Base-by-base conservation (phyloP, 2,888 invertebrate species). In the Chrysolina haemoptera region DNA sequence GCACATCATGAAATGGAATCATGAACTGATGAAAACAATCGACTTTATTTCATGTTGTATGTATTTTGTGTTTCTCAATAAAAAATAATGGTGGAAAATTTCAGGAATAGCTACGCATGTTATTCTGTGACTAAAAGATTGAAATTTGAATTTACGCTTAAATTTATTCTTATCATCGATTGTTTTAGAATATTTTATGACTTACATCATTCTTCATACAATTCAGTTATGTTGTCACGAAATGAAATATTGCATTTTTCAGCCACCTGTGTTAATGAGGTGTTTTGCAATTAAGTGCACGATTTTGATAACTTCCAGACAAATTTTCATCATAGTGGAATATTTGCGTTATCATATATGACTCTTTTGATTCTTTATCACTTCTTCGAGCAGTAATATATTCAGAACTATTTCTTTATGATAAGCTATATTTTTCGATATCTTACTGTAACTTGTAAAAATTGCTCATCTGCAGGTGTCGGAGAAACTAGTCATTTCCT, bases 251-350 rank as follows among this genome's bases (percentile, higher is more conserved):
- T 53, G 12, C 53, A 6, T 14, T 53, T 20, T 53, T 5, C 11
- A 48, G 20, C 53, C 53, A 53, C 53, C 53, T 53, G 53, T 5
- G 22, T 12, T 53, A 9, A 53, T 11, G 53, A 53, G 3, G 12
- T 53, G 18, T 53, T 53, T 4, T 5, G 12, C 53, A 53, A 18
- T 20, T 53, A 20, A 18, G 20, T 53, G 53, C 20, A 3, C 20
- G 53, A 53, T 11, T 53, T 53, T 11, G 20, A 53, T 22, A 53
- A 53, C 53, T 53, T 53, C 53, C 22, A 20, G 53, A 53, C 53
- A 20, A 12, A 18, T 12, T 20, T 20, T 53, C 5, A 53, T 53
- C 20, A 3, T 20, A 53, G 4, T 10, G 10, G 53, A 53, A 53
- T 53, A 53, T 20, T 53, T 5, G 18, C 53, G 4, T 20, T 12